These are phyloP conservation scores for Thinocorus orbignyianus DNA, from an alignment of 2,113 vertebrate genomes.

Conservation along the genomic window DNA sequence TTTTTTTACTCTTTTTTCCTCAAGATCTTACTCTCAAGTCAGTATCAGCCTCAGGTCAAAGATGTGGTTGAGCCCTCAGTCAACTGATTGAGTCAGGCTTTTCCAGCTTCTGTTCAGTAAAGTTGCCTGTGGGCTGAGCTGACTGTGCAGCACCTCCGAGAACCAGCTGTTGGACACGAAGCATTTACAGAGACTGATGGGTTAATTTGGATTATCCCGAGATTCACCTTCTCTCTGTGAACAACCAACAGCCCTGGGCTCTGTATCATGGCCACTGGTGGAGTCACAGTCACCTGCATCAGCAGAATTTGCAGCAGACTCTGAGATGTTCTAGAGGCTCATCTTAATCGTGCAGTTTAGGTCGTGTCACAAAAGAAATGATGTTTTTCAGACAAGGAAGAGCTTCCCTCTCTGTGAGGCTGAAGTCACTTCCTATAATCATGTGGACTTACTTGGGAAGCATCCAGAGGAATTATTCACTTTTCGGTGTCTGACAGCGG, in stretches of 20 bases:
- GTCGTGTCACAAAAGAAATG: neutral
- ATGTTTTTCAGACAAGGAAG: neutral
- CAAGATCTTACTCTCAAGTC: neutral
- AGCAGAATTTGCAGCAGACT: neutral
- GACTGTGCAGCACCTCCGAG: neutral
- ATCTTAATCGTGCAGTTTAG: accelerated
- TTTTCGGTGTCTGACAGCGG: neutral
- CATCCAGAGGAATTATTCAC: neutral
- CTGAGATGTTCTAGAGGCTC: neutral
- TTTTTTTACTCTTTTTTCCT: neutral
- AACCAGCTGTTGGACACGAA: neutral
- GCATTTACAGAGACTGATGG: accelerated
- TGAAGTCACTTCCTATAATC: neutral
- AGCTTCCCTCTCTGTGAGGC: neutral
- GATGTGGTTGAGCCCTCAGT: neutral
- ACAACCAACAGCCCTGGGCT: neutral
- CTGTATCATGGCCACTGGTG: accelerated
- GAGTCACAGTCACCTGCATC: neutral
- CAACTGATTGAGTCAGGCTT: neutral
- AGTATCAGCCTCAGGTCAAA: neutral
- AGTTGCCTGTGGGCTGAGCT: neutral
- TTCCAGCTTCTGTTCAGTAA: neutral
- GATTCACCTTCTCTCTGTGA: neutral
- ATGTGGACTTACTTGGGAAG: neutral
- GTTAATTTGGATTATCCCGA: neutral